A percentile compares a stretch with the other conserved stretches of the same genome.
Conservation (phyloP, 2,797 vertebrate species). For the Sandelia bainsii region DNA sequence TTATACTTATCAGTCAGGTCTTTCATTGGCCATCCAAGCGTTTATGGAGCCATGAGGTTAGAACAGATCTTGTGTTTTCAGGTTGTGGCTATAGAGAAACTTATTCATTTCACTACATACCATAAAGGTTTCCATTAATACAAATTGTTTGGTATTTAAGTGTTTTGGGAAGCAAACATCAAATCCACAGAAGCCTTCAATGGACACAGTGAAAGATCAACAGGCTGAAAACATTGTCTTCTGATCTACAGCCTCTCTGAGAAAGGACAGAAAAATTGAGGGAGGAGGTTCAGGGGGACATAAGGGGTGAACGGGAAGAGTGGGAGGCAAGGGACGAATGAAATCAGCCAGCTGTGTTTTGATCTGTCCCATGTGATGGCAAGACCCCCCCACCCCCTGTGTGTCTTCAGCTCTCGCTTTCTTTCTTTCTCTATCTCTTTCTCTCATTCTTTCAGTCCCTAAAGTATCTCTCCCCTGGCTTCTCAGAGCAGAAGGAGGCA, state of each 20-base stretch:
- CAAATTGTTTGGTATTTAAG: neutral
- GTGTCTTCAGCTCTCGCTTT: constrained; percentile 38
- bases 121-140: neutral
- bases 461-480: constrained; percentile 55
- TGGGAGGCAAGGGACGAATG: constrained; percentile 67
- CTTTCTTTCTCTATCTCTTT: constrained; percentile 10
- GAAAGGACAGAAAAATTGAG: constrained; percentile 30
- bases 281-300: constrained; percentile 50
- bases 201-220: constrained; percentile 29
- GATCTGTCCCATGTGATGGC: constrained; percentile 72
- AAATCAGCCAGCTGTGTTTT: constrained; percentile 82
- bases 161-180: constrained; percentile 1
- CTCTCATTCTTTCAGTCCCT: constrained; percentile 49
- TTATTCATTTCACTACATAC: neutral
- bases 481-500: constrained; percentile 66
- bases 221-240: constrained; percentile 30
- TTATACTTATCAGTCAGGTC: neutral
- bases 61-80: neutral
- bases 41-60: neutral
- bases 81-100: neutral
- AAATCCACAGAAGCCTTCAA: constrained; percentile 2
- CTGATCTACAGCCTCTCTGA: constrained; percentile 22
- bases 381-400: constrained; percentile 36
- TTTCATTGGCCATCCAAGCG: neutral
- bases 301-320: constrained; percentile 59